Conservation (phyloP, 1,140 invertebrate species). For the Eriosoma lanigerum region DNA sequence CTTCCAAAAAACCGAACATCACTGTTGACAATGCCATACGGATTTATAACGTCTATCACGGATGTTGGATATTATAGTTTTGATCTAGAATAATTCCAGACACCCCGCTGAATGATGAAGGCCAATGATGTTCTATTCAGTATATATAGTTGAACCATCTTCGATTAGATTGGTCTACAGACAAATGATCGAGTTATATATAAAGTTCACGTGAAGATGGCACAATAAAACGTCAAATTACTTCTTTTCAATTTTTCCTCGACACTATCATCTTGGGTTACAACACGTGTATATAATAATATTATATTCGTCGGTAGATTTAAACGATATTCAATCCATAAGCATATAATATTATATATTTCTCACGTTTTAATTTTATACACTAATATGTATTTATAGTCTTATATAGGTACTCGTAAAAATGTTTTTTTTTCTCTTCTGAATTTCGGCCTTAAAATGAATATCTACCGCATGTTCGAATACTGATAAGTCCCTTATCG, state of each 20-base stretch:
- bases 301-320: background rate
- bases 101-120: too few relatives aligned
- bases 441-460: too few relatives aligned
- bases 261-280: conserved; percentile 33
- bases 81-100: background rate
- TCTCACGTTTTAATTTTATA: conserved; percentile 21
- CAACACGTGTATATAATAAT: background rate
- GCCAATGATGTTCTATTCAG: background rate
- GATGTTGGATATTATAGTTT: background rate
- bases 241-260: background rate
- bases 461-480: too few relatives aligned
- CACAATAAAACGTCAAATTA: conserved; percentile 29
- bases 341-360: background rate
- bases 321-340: background rate
- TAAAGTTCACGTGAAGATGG: conserved; percentile 16
- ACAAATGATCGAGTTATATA: background rate
- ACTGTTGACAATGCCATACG: too few relatives aligned
- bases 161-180: background rate
- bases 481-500: too few relatives aligned
- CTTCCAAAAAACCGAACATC: too few relatives aligned
- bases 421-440: too few relatives aligned
- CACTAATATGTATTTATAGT: too few relatives aligned
- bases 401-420: too few relatives aligned
- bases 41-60: background rate
- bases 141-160: background rate